These are phyloP conservation scores for Hippocampus comes DNA, from an alignment of 2,113 vertebrate species.

Conservation along the genomic window DNA sequence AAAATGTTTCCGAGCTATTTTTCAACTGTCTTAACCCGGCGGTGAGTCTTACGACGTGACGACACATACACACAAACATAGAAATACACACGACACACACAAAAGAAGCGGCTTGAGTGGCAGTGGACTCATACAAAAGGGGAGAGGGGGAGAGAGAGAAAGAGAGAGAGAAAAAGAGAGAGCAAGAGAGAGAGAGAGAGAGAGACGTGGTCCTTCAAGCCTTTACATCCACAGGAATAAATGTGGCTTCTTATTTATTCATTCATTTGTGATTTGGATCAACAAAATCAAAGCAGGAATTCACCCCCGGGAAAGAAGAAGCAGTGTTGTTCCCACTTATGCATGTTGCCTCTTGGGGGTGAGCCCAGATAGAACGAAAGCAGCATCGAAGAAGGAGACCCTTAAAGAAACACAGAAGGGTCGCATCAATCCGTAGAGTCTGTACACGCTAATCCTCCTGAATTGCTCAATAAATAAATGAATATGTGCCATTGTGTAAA, in stretches of 20 bases:
- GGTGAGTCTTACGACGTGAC: constrained; percentile 68
- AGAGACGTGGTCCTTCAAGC: constrained; percentile 58
- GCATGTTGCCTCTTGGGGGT: constrained; percentile 16
- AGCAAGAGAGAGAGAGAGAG: constrained; percentile 48
- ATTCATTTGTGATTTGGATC: constrained; percentile 61
- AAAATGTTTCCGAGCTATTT: constrained; percentile 28
- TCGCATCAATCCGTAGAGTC: constrained; percentile 19
- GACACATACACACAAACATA: constrained; percentile 52
- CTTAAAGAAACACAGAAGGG: not conserved
- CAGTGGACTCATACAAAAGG: constrained; percentile 23
- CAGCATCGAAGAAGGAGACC: not conserved
- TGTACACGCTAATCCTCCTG: constrained; percentile 66
- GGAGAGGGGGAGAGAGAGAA: constrained; percentile 42
- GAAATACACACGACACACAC: constrained; percentile 57
- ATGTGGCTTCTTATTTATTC: constrained; percentile 76
- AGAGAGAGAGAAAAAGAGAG: constrained; percentile 49
- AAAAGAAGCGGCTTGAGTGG: constrained; percentile 51
- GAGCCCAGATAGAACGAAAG: constrained; percentile 6
- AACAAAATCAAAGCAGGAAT: constrained; percentile 29
- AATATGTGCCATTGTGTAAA: constrained; percentile 59
- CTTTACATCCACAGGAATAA: constrained; percentile 69
- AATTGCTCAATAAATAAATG: constrained; percentile 74
- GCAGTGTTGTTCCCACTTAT: constrained; percentile 47
- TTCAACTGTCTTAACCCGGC: constrained; percentile 43
- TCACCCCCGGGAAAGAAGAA: constrained; percentile 32